A percentile compares a stretch with the other conserved stretches of the same genome.
Conservation (phyloP, 2,888 invertebrate species). For the Urechis unicinctus region DNA sequence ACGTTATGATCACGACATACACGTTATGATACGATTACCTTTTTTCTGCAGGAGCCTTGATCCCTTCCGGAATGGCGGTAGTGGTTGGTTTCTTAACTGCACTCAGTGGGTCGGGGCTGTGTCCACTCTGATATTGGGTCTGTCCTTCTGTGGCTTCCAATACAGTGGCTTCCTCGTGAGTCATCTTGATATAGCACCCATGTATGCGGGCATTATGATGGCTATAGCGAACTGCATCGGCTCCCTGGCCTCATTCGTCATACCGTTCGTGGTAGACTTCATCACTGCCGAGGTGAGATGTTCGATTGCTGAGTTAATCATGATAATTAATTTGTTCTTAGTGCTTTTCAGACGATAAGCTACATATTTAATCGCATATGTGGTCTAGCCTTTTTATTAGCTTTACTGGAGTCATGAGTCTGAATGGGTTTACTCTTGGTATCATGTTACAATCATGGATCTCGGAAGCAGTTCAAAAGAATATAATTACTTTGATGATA, state of each 20-base stretch:
- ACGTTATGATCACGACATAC: too few relatives aligned
- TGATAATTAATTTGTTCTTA: background rate
- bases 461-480: too few relatives aligned
- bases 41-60: constrained; percentile 38
- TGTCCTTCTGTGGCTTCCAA: constrained; percentile 36
- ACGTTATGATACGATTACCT: too few relatives aligned
- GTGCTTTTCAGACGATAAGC: background rate
- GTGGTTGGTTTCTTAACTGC: constrained; percentile 42
- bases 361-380: background rate
- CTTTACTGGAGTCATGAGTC: background rate
- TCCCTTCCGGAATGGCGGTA: constrained; percentile 36
- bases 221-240: constrained; percentile 47
- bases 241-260: constrained; percentile 41
- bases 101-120: constrained; percentile 33
- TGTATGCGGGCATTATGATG: constrained; percentile 46
- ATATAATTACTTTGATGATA: too few relatives aligned
- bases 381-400: background rate
- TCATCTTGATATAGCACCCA: constrained; percentile 47
- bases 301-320: background rate
- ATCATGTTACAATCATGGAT: too few relatives aligned
- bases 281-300: constrained; percentile 29
- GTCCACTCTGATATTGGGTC: constrained; percentile 33
- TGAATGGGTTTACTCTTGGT: background rate
- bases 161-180: constrained; percentile 47
- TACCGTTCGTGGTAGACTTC: constrained; percentile 37